Conservation (phyloP, 2,113 vertebrate species). For the Pterophyllum scalare region DNA sequence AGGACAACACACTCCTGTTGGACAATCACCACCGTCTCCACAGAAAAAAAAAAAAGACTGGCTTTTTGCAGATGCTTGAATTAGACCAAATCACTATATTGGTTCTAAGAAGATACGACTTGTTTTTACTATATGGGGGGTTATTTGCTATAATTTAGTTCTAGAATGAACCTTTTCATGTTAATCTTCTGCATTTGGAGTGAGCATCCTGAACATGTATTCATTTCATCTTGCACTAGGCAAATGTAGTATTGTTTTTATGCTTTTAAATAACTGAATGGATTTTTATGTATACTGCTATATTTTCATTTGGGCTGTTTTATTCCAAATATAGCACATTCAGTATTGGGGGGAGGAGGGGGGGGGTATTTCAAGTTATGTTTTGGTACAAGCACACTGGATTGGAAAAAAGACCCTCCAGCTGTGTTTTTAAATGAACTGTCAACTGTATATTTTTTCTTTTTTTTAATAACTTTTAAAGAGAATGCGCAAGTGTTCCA, state of each 20-base stretch:
- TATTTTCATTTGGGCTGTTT: neutral
- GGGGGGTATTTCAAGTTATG: too few species aligned
- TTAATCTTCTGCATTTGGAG: neutral
- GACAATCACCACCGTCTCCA: slow-evolving; percentile 5
- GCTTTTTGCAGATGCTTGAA: neutral
- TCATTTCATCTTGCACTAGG: neutral
- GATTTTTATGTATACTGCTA: neutral
- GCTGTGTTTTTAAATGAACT: neutral
- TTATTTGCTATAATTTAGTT: slow-evolving; percentile 6
- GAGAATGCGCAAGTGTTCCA: neutral
- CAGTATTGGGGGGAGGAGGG: too few species aligned
- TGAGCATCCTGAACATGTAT: slow-evolving; percentile 1
- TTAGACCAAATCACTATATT: neutral
- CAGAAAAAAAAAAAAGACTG: neutral
- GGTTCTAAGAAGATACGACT: neutral
- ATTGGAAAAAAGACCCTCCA: neutral
- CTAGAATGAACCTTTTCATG: neutral
- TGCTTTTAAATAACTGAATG: slow-evolving; percentile 6
- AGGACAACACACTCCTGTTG: neutral
- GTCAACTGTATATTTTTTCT: neutral
- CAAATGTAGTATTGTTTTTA: slow-evolving; percentile 2
- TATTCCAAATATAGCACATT: neutral
- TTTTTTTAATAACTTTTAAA: neutral
- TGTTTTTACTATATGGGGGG: neutral
- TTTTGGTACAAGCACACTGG: neutral